Base-by-base conservation (phyloP, 2,113 vertebrate species). In the Cisticola juncidis region DNA sequence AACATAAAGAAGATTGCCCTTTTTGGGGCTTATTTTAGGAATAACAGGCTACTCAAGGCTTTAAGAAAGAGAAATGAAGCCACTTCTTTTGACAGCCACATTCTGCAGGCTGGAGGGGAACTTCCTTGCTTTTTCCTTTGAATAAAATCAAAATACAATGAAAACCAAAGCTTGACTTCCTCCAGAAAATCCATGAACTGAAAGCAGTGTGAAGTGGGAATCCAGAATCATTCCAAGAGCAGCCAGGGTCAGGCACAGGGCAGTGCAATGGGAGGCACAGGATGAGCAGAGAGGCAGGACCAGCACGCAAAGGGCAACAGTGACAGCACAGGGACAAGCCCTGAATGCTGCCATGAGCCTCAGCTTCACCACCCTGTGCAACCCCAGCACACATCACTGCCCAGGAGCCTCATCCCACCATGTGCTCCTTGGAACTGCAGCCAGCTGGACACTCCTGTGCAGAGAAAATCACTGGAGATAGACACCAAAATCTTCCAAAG, bases 181-280 rank as follows among this genome's bases (percentile, higher is more conserved):
- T 61, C 85, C 44, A 58, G 50, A 73, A 93, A 93, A 92, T 35
- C 45, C 79, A 66, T 9, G 16, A 76, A 1, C 45, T 66, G 53
- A 45, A 82, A 17, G 35, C 47, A 65, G 28, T 0, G 14, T 47
- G 21, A 28, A 62, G 33, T 33, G 36, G 84, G 61, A 69, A 26
- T 54, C 77, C 5, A 24, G 58, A 79, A 45, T 57, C 58, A 25
- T 8, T 31, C 9, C 65, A 31, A 36, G 82, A 84, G 33, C 38
- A 83, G 69, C 2, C 3, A 31, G 81, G 73, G 81, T 68, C 31
- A 62, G 54, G 35, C 66, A 9, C 2, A 0, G 79, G 79, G 88
- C 88, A 86, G 35, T 0, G 1, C 3, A 21, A 14, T 7, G 45
- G 0, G 5, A 66, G 60, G 58, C 42, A 33, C 26, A 61, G 71